Base-by-base conservation (phyloP, 1,140 invertebrate genomes). In the Atta cephalotes region DNA sequence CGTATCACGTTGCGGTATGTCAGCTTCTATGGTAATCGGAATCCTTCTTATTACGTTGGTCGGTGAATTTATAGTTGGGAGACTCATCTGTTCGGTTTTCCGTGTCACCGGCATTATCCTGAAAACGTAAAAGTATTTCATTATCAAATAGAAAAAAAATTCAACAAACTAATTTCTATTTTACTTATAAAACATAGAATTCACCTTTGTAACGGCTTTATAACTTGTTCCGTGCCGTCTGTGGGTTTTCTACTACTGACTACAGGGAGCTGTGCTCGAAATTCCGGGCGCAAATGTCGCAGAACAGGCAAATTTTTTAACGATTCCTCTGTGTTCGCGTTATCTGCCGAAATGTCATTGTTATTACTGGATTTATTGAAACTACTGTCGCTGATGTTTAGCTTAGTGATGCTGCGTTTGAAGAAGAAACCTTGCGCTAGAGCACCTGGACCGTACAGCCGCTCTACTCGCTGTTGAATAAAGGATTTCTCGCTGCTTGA, bases 381-480 rank as follows among this genome's bases (percentile, higher is more conserved):
- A 86, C 94, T 94, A 18, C 81, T 94, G 21, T 96, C 94, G 14
- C 70, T 84, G 71, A 93, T 94, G 89, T 87, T 95, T 78, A 85
- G 91, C 88, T 94, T 94, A 86, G 87, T 95, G 71, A 89, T 94
- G 85, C 92, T 92, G 60, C 95, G 94, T 77, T 94, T 95, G 86
- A 97, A 97, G 92, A 97, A 97, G 91, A 98, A 98, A 9, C 97
- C 97, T 93, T 98, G 97, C 3, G 97, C 97, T 9, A 98, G 92
- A 16, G 98, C 98, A 35, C 97, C 97, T 0, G 97, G 97, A 0
- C 98, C 98, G 93, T 98, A 98, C 0, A 98, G 94, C 81, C 98
- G 96, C 92, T 98, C 98, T 1, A 98, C 98, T 56, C 98, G 96
- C 92, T 98, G 97, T 93, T 98, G 97, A 49, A 99, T 98, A 88